Conservation (phyloP, 2,113 vertebrate genomes). For the Rhynchomys soricoides region DNA sequence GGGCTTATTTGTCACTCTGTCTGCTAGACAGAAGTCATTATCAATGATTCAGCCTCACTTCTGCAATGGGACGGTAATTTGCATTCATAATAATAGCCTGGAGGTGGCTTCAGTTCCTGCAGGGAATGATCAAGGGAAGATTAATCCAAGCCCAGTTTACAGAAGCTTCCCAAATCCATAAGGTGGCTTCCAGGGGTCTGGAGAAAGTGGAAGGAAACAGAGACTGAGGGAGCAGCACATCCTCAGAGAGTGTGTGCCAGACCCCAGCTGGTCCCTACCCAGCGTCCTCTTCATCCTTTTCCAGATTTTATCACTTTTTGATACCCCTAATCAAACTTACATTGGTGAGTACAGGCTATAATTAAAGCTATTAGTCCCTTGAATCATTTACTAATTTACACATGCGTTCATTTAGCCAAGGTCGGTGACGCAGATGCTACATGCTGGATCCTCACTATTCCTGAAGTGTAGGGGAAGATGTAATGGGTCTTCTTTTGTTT, state of each 20-base stretch:
- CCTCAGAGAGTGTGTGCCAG: background rate
- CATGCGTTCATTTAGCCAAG: background rate
- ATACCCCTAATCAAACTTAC: background rate
- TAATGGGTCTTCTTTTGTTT: background rate
- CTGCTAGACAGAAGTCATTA: background rate
- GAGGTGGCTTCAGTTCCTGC: background rate
- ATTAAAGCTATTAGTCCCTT: background rate
- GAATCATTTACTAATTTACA: background rate
- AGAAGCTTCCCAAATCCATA: background rate
- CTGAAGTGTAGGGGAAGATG: background rate
- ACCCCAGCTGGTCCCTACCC: background rate
- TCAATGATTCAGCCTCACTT: background rate
- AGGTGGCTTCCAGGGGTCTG: background rate
- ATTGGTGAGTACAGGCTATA: background rate
- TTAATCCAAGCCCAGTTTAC: background rate
- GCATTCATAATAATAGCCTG: background rate
- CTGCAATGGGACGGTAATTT: conserved; percentile 33
- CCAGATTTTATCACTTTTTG: background rate
- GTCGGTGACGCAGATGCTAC: background rate
- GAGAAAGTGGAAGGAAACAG: background rate
- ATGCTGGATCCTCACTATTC: background rate
- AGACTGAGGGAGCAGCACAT: fast-evolving
- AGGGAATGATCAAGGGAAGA: conserved; percentile 11
- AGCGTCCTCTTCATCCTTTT: background rate
- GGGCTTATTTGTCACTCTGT: conserved; percentile 16